Percentiles rank a stretch among this genome's conserved stretches.
Evolutionary conservation across 2,797 vertebrate genomes (phyloP).

Genomic region (Pangasius mekongensis): DNA sequence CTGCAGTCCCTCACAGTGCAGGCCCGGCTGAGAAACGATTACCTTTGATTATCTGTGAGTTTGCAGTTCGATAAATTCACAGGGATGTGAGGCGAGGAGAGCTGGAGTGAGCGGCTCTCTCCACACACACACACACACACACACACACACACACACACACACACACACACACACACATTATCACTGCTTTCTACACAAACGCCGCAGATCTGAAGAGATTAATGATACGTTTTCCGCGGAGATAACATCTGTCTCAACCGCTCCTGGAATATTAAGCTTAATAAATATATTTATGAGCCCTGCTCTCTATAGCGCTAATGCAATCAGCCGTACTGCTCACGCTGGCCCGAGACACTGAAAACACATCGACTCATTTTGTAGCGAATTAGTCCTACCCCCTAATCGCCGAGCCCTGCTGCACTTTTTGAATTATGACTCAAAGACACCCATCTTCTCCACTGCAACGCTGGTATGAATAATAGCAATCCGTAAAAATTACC

Average conservation of each 20-base stretch:
- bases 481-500: slow-evolving; percentile 97
- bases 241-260: slow-evolving; percentile 78
- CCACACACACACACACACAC: too few relatives aligned
- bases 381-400: slow-evolving; percentile 90
- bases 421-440: slow-evolving; percentile 87
- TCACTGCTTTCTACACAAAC: slow-evolving; percentile 65
- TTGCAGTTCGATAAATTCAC: slow-evolving; percentile 64
- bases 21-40: slow-evolving; percentile 60
- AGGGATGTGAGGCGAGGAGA: slow-evolving; percentile 52
- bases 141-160: slow-evolving; percentile 22
- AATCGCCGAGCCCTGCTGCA: slow-evolving; percentile 89
- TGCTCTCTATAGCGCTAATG: slow-evolving; percentile 88
- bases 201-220: slow-evolving; percentile 67
- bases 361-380: slow-evolving; percentile 89
- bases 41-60: slow-evolving; percentile 66
- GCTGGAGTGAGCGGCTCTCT: slow-evolving; percentile 34
- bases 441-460: slow-evolving; percentile 76
- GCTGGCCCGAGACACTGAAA: slow-evolving; percentile 87
- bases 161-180: slow-evolving; percentile 39
- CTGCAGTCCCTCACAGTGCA: slow-evolving; percentile 54
- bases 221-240: slow-evolving; percentile 73
- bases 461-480: slow-evolving; percentile 93
- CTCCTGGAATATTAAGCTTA: slow-evolving; percentile 87
- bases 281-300: slow-evolving; percentile 94
- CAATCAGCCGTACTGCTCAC: slow-evolving; percentile 88